Evolutionary conservation across 53 echinoderm and acorn worm genomes (phyloP).

Genomic region (Hippasteria phrygiana): DNA sequence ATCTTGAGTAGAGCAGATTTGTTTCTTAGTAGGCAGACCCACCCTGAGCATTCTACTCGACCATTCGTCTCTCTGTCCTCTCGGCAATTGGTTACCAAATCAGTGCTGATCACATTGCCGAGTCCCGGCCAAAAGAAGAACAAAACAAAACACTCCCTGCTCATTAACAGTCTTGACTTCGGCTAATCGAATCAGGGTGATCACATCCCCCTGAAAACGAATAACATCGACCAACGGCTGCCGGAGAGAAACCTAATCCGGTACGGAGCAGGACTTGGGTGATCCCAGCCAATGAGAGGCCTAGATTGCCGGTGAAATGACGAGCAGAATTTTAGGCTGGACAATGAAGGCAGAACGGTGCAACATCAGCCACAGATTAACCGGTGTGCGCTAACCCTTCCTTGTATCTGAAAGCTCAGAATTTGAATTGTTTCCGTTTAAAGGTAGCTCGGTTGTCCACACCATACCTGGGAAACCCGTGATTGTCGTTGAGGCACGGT

Average conservation of each 20-base stretch:
- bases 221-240: constrained; percentile 35
- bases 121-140: constrained; percentile 12
- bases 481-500: too few species aligned
- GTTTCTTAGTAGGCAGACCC: too few species aligned
- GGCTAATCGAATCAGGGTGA: constrained; percentile 50
- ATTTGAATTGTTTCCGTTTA: too few species aligned
- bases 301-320: neutral
- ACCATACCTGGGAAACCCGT: neutral
- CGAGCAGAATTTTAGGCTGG: neutral
- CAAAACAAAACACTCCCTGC: neutral
- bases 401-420: too few species aligned
- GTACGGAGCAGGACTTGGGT: neutral
- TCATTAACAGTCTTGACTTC: constrained; percentile 50
- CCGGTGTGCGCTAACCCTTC: neutral
- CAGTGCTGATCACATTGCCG: constrained; percentile 49
- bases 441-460: neutral
- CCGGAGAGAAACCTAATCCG: neutral
- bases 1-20: too few species aligned
- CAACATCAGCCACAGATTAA: neutral
- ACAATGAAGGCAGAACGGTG: neutral
- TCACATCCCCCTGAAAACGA: constrained; percentile 48
- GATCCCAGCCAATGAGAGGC: constrained; percentile 9
- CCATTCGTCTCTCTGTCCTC: constrained; percentile 11
- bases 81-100: constrained; percentile 13
- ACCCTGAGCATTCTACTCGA: too few species aligned